phyloP scores from a whole-genome alignment of 2,888 invertebrate species.

The Tenodera sinensis region DNA sequence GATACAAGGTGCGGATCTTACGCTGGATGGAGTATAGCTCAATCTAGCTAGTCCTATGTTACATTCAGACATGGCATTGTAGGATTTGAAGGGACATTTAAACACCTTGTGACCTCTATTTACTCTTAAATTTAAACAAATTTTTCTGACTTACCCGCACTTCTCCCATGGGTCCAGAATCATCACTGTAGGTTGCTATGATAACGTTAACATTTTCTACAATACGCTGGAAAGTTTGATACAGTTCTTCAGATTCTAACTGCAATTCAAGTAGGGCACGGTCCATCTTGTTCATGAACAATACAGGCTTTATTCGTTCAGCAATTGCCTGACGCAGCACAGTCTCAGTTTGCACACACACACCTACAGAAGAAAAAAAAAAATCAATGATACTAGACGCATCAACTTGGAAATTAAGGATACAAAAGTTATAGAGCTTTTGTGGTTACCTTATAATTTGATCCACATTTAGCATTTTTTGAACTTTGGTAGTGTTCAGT shows the following conservation, averaged over 20 bases:
- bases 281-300: conserved; percentile 99
- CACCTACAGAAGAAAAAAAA: conserved; percentile 61
- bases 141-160: conserved; percentile 70
- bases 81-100: too few relatives aligned
- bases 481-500: background rate
- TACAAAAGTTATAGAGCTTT: too few relatives aligned
- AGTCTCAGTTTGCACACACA: conserved; percentile 99
- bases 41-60: too few relatives aligned
- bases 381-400: too few relatives aligned
- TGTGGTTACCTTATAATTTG: too few relatives aligned
- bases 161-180: conserved; percentile 98
- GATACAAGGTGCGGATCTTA: too few relatives aligned
- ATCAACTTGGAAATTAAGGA: too few relatives aligned
- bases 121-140: background rate
- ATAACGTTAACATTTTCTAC: conserved; percentile 99
- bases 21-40: too few relatives aligned
- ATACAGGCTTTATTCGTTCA: conserved; percentile 98
- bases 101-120: background rate
- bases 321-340: conserved; percentile 99
- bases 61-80: too few relatives aligned
- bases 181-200: conserved; percentile 97
- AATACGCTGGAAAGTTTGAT: conserved; percentile 99
- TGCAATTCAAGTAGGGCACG: conserved; percentile 96
- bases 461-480: too few relatives aligned
- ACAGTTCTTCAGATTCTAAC: conserved; percentile 92